Evolutionary conservation across 2,888 invertebrate genomes (phyloP).

Genomic region (Caenorhabditis afra): DNA sequence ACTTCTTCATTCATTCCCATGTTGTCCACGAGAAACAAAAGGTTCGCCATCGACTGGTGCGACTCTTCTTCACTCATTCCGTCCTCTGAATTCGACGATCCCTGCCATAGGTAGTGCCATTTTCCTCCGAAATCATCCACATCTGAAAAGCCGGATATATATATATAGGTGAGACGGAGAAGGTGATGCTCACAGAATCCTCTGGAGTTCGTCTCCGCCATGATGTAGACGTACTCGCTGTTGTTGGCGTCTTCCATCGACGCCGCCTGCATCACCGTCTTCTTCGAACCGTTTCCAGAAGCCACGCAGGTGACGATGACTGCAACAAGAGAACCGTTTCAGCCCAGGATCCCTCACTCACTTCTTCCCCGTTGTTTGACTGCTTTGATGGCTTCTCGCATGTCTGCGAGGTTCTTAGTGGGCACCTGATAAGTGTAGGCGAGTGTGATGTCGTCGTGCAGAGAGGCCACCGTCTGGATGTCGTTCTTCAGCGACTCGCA

Average conservation of each 20-base stretch:
- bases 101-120: slow-evolving; percentile 53
- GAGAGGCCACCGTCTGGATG: slow-evolving; percentile 44
- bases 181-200: slow-evolving; percentile 45
- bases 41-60: slow-evolving; percentile 18
- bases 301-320: slow-evolving; percentile 55
- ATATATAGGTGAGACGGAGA: too few species aligned
- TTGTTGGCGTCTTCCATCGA: slow-evolving; percentile 53
- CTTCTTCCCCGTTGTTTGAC: slow-evolving; percentile 46
- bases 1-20: slow-evolving; percentile 55
- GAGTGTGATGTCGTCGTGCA: slow-evolving; percentile 30
- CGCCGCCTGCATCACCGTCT: slow-evolving; percentile 62
- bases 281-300: slow-evolving; percentile 44
- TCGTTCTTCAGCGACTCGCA: slow-evolving; percentile 61
- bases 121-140: slow-evolving; percentile 43
- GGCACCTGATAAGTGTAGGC: slow-evolving; percentile 39
- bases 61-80: slow-evolving; percentile 26
- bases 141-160: slow-evolving; percentile 18
- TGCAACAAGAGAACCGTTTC: slow-evolving; percentile 13
- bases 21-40: slow-evolving; percentile 50
- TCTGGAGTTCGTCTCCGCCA: slow-evolving; percentile 57
- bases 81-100: not conserved
- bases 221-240: slow-evolving; percentile 65
- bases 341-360: not conserved
- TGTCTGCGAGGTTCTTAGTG: slow-evolving; percentile 6
- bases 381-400: slow-evolving; percentile 31